Conservation (phyloP, 2,113 vertebrate species). For the Cervus canadensis region DNA sequence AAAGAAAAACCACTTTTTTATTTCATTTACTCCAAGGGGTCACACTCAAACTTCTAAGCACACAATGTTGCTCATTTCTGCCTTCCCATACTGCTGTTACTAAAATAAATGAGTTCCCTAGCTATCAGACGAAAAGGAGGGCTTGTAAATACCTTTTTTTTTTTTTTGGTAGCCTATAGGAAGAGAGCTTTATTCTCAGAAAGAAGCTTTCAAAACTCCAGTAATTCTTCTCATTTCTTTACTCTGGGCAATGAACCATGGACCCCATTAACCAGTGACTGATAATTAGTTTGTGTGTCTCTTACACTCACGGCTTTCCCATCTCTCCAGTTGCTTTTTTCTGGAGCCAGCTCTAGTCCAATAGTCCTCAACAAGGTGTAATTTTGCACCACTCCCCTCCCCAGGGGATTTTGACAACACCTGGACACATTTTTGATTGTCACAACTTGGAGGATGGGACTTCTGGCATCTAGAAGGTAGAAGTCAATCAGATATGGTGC, state of each 20-base stretch:
- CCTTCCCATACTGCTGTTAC: neutral
- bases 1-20: neutral
- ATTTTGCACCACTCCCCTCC: neutral
- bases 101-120: neutral
- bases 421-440: neutral
- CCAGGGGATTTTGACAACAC: neutral
- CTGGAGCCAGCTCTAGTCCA: neutral
- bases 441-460: neutral
- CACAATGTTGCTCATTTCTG: neutral
- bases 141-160: neutral
- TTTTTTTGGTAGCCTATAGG: neutral
- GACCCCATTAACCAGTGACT: neutral
- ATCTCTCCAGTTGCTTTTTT: neutral
- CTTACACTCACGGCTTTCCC: neutral
- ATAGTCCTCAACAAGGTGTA: neutral
- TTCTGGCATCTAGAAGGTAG: neutral
- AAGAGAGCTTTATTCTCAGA: slow-evolving; percentile 10
- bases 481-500: neutral
- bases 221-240: neutral
- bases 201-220: neutral
- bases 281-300: neutral
- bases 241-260: neutral
- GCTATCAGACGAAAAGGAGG: neutral
- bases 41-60: neutral
- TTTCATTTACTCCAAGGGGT: neutral